Conservation (phyloP, 2,888 invertebrate genomes). For the Latrodectus hesperus region DNA sequence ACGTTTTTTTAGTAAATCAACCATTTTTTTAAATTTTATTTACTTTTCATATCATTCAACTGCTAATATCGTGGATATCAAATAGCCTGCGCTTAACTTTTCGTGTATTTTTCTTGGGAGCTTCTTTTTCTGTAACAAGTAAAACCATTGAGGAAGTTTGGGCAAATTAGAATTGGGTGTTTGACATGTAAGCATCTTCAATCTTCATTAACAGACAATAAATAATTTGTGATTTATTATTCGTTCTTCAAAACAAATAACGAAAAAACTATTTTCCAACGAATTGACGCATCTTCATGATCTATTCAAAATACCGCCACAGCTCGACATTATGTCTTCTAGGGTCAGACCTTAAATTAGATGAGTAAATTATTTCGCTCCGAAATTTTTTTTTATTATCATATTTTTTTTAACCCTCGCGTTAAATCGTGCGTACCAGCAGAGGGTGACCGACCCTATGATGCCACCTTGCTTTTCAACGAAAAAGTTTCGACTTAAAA, state of each 20-base stretch:
- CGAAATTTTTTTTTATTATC: constrained; percentile 9
- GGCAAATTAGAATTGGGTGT: neutral
- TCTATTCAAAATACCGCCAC: neutral
- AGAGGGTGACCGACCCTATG: neutral
- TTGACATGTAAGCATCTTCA: neutral
- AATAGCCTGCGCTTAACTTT: too few species aligned
- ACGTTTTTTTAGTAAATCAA: too few species aligned
- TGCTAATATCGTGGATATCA: too few species aligned
- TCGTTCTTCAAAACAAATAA: constrained; percentile 12
- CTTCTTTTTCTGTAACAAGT: too few species aligned
- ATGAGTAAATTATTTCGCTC: constrained; percentile 20
- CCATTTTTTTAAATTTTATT: too few species aligned
- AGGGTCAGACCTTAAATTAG: constrained; percentile 34
- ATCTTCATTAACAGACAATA: constrained; percentile 40
- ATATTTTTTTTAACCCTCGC: constrained; percentile 4
- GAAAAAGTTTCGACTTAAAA: too few species aligned
- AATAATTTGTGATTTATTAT: constrained; percentile 26
- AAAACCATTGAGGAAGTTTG: neutral
- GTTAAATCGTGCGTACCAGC: constrained; percentile 15
- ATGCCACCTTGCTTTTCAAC: too few species aligned
- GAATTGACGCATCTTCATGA: neutral
- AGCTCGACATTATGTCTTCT: neutral
- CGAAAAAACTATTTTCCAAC: neutral
- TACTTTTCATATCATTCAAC: too few species aligned
- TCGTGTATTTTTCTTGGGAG: too few species aligned